Percentiles rank a stretch among this genome's conserved stretches.
Evolutionary conservation across 2,797 vertebrate genomes (phyloP).

Genomic region (Octomys mimax): DNA sequence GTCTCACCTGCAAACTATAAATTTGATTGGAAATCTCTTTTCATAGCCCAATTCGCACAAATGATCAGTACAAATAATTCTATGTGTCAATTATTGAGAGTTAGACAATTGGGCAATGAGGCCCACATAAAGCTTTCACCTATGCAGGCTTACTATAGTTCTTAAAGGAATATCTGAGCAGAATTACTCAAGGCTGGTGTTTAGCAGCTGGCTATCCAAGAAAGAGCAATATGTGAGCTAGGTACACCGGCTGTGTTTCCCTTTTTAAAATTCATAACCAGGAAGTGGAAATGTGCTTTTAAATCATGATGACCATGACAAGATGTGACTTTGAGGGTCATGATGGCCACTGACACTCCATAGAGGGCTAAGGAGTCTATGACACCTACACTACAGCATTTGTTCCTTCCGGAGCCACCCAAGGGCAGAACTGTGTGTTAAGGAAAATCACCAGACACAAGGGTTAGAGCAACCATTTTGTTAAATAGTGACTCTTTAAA

Average conservation of each 20-base stretch:
- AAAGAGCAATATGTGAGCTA: neutral
- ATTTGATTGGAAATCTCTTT: constrained; percentile 16
- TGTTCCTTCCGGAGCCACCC: neutral
- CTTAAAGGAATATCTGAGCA: neutral
- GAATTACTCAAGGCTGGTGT: neutral
- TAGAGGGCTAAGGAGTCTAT: too few relatives aligned
- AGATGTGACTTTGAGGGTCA: neutral
- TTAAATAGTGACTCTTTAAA: neutral
- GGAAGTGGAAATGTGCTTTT: neutral
- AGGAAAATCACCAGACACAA: neutral
- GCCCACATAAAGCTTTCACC: neutral
- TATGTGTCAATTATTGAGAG: neutral
- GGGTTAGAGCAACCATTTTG: neutral
- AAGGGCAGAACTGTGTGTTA: neutral
- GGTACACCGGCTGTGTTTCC: neutral
- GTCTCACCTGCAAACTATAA: neutral
- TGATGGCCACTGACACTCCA: neutral
- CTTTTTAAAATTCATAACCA: constrained; percentile 22
- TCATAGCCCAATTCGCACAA: neutral
- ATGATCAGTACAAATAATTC: neutral
- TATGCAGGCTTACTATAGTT: neutral
- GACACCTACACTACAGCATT: fast-evolving
- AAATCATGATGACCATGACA: neutral
- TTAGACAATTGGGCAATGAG: neutral
- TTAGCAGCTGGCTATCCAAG: neutral